phyloP scores from a whole-genome alignment of 2,888 invertebrate genomes.

The Glyphotaelius pellucidus region DNA sequence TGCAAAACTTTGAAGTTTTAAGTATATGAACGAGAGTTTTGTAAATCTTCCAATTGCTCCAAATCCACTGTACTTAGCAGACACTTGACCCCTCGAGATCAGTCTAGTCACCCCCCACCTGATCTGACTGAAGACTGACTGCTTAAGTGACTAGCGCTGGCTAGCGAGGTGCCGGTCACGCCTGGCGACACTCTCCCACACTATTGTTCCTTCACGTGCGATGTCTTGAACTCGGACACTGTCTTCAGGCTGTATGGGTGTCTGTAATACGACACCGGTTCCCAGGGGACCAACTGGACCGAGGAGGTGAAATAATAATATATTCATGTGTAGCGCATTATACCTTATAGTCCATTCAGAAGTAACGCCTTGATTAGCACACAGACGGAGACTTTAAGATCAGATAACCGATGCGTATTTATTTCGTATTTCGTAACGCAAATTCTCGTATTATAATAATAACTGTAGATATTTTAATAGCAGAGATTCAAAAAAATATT shows the following conservation, averaged over 20 bases:
- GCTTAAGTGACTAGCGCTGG: background rate
- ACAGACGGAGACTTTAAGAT: background rate
- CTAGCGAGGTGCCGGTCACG: constrained; percentile 40
- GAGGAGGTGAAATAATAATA: background rate
- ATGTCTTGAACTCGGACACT: background rate
- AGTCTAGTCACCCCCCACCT: constrained; percentile 35
- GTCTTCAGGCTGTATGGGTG: constrained; percentile 10
- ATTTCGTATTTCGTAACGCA: background rate
- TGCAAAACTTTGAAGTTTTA: background rate
- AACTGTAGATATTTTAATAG: background rate
- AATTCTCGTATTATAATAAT: background rate
- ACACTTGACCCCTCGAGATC: constrained; percentile 39
- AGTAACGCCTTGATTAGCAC: background rate
- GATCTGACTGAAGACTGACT: constrained; percentile 29
- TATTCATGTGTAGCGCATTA: constrained; percentile 5
- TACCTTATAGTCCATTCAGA: background rate
- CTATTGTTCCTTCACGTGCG: constrained; percentile 53
- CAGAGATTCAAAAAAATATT: background rate
- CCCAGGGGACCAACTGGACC: constrained; percentile 34
- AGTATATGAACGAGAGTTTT: background rate
- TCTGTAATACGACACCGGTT: constrained; percentile 26
- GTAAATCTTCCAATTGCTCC: background rate
- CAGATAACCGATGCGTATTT: background rate
- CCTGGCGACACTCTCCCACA: constrained; percentile 57
- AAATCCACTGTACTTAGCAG: constrained; percentile 7